Conservation (phyloP, 1,140 invertebrate species). For the Plodia interpunctella region DNA sequence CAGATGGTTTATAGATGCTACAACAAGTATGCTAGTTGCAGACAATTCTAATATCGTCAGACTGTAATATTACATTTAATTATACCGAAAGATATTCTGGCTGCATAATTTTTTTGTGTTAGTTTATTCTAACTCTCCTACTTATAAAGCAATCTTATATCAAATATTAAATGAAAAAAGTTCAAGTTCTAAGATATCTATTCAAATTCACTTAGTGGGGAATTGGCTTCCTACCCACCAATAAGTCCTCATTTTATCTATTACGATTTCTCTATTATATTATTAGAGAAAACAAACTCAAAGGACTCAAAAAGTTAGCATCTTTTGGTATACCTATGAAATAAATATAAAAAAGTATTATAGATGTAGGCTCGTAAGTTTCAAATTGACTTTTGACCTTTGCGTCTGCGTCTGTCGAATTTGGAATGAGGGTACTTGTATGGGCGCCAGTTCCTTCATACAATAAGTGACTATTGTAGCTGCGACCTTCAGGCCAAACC, state of each 20-base stretch:
- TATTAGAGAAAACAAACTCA: too few species aligned
- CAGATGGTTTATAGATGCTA: conserved; percentile 54
- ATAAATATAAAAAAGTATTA: too few species aligned
- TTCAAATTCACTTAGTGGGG: too few species aligned
- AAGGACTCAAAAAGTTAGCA: too few species aligned
- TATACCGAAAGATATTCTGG: not conserved
- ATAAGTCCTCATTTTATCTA: too few species aligned
- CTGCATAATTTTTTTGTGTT: not conserved
- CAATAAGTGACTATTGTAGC: conserved; percentile 39
- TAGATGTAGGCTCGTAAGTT: not conserved
- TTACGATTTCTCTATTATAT: too few species aligned
- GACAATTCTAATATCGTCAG: not conserved
- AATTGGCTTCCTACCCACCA: too few species aligned
- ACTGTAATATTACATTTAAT: not conserved
- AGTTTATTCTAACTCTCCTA: too few species aligned
- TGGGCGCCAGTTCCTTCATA: conserved; percentile 29
- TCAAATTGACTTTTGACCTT: not conserved
- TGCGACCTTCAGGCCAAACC: conserved; percentile 55
- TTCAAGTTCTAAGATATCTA: too few species aligned
- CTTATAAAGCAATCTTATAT: too few species aligned
- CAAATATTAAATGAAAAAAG: too few species aligned
- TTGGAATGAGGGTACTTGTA: not conserved
- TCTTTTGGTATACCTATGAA: too few species aligned
- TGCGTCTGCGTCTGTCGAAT: not conserved
- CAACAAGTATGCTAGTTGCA: conserved; percentile 3